phyloP scores from a whole-genome alignment of 2,113 vertebrate species.

The Oryzias melastigma region DNA sequence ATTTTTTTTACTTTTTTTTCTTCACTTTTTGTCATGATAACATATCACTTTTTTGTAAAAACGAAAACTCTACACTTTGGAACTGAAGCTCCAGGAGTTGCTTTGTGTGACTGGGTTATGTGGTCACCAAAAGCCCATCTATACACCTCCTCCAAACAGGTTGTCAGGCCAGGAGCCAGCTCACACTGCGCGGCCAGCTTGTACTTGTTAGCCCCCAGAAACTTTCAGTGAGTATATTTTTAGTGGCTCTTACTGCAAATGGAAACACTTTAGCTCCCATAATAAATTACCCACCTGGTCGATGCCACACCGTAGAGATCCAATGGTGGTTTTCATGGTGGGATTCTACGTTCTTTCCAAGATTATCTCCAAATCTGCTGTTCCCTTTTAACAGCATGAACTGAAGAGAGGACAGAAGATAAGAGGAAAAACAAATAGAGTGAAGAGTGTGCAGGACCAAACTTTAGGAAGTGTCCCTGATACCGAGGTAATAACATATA shows the following conservation, averaged over 20 bases:
- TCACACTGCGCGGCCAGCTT: slow-evolving; percentile 62
- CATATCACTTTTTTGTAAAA: slow-evolving; percentile 7
- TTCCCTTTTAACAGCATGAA: slow-evolving; percentile 36
- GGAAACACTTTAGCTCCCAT: slow-evolving; percentile 78
- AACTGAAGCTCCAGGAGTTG: slow-evolving; percentile 32
- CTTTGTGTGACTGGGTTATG: slow-evolving; percentile 56
- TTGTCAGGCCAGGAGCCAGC: slow-evolving; percentile 73
- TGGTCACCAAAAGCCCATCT: slow-evolving; percentile 73
- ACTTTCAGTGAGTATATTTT: slow-evolving; percentile 70
- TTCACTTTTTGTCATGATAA: slow-evolving; percentile 27
- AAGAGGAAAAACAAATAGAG: slow-evolving; percentile 24
- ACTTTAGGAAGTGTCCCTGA: slow-evolving; percentile 58
- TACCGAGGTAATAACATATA: slow-evolving; percentile 51
- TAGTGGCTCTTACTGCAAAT: slow-evolving; percentile 77
- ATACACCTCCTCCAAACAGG: slow-evolving; percentile 73
- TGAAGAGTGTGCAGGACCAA: slow-evolving; percentile 20
- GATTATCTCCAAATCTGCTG: slow-evolving; percentile 25
- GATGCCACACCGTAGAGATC: slow-evolving; percentile 66
- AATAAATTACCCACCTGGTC: slow-evolving; percentile 73
- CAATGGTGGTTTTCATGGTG: slow-evolving; percentile 36
- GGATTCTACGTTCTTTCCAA: slow-evolving; percentile 46
- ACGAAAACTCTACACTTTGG: slow-evolving; percentile 30
- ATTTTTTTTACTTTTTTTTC: slow-evolving; percentile 44
- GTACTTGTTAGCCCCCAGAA: slow-evolving; percentile 76
- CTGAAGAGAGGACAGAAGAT: slow-evolving; percentile 19